Conservation (phyloP, 2,797 vertebrate genomes). For the Prionace glauca region DNA sequence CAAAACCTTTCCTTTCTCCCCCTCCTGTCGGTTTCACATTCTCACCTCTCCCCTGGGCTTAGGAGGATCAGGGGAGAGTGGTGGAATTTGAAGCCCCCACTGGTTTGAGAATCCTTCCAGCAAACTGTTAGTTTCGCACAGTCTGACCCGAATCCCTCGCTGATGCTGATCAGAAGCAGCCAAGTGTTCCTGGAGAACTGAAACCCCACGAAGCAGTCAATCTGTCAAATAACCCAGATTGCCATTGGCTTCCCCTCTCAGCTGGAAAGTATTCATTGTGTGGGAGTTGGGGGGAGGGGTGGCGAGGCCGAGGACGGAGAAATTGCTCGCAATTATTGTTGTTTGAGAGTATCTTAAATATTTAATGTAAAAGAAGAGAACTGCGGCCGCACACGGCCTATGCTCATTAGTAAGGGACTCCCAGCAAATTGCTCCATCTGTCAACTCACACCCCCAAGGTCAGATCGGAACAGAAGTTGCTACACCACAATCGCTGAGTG, state of each 20-base stretch:
- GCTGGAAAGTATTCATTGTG: neutral
- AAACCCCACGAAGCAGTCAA: neutral
- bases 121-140: neutral
- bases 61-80: too few species aligned
- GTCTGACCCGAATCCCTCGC: neutral
- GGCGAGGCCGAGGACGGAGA: neutral
- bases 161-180: neutral
- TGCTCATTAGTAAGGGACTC: neutral
- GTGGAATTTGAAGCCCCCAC: too few species aligned
- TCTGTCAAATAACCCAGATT: neutral
- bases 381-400: neutral
- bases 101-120: neutral
- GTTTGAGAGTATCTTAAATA: neutral
- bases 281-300: neutral
- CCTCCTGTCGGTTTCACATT: neutral
- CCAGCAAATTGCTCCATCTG: neutral
- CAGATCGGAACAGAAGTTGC: neutral
- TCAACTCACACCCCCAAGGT: neutral
- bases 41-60: neutral
- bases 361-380: neutral
- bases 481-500: neutral
- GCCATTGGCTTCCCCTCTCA: neutral
- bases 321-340: neutral
- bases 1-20: neutral
- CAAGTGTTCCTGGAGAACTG: too few species aligned